Evolutionary conservation across 2,888 invertebrate species (phyloP), one percentile per base, ranked within the genome.

Genomic region (Polyommatus iphigenia): DNA sequence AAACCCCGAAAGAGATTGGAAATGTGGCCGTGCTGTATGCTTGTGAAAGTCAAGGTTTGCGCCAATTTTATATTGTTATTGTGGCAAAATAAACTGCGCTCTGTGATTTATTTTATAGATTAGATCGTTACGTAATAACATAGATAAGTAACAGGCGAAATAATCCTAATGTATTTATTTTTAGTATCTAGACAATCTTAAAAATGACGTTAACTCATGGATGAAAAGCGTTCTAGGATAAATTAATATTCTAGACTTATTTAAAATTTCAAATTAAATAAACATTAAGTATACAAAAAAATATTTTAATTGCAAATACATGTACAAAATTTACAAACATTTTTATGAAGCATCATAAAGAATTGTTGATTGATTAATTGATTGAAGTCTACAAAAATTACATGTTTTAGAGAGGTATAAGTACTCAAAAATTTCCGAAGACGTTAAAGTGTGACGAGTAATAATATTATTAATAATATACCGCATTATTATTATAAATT

Each of bases 21-120:
- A 50, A 50, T 15, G 50, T 54, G 54, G 54, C 54, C 54, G 18
- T 10, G 29, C 2, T 13, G 29, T 24, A 59, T 8, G 59, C 1
- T 29, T 15, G 67, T 29, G 67, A 67, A 67, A 67, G 67, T 67
- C 67, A 67, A 67, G 67, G 67, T 29, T 67, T 32, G 67, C 32
- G 15, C 15, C 29, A 67, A 67, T 67, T 32, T 62, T 24, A n/a
- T 62, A 62, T 62, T 24, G 24, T 62, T 62, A 29, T 24, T 62
- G 24, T 62, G 24, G 67, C 67, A 24, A 24, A 75, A 50, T 73
- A 24, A 73, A 46, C 83, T 85, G 81, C 84, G 84, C 84, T 85
- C 90, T 91, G 91, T 92, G 90, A 92, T 92, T 90, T 85, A 73
- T 73, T 73, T 50, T 73, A 50, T 73, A 73, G 46, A 76, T 78